Conservation (phyloP, 2,888 invertebrate genomes). For the Rhagium mordax region DNA sequence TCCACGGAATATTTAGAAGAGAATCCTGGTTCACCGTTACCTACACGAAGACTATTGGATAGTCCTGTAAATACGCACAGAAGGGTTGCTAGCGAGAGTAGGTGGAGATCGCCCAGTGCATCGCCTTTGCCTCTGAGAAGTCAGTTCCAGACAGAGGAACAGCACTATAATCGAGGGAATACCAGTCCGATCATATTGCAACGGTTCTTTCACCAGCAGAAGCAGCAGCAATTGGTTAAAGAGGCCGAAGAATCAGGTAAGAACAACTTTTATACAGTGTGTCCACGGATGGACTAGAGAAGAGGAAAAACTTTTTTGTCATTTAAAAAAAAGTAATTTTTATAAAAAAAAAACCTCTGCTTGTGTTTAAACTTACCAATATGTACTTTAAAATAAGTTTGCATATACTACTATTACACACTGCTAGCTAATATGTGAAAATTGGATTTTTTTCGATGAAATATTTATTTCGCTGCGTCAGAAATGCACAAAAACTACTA, state of each 20-base stretch:
- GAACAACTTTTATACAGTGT: background rate
- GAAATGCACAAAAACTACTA: too few relatives aligned
- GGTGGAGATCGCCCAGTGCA: constrained; percentile 66
- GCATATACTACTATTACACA: too few relatives aligned
- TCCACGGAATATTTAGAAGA: background rate
- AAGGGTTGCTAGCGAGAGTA: constrained; percentile 58
- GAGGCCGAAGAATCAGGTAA: constrained; percentile 65
- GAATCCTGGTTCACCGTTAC: constrained; percentile 46
- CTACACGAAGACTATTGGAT: constrained; percentile 41
- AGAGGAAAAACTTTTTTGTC: too few relatives aligned
- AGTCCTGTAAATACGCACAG: constrained; percentile 47
- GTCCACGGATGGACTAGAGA: too few relatives aligned
- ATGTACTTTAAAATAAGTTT: too few relatives aligned
- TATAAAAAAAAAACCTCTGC: too few relatives aligned
- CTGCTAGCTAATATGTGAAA: too few relatives aligned
- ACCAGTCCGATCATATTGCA: constrained; percentile 86
- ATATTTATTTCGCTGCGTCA: too few relatives aligned
- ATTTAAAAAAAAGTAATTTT: too few relatives aligned
- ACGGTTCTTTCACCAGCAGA: constrained; percentile 85
- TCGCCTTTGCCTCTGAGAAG: constrained; percentile 68
- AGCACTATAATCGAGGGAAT: constrained; percentile 74
- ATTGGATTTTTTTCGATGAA: too few relatives aligned
- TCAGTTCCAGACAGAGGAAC: constrained; percentile 60
- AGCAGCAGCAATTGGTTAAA: constrained; percentile 75
- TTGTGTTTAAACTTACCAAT: too few relatives aligned